Evolutionary conservation across 2,888 invertebrate species (phyloP), one percentile per base, ranked within the genome.

Genomic region (Listrodromus nycthemerus): DNA sequence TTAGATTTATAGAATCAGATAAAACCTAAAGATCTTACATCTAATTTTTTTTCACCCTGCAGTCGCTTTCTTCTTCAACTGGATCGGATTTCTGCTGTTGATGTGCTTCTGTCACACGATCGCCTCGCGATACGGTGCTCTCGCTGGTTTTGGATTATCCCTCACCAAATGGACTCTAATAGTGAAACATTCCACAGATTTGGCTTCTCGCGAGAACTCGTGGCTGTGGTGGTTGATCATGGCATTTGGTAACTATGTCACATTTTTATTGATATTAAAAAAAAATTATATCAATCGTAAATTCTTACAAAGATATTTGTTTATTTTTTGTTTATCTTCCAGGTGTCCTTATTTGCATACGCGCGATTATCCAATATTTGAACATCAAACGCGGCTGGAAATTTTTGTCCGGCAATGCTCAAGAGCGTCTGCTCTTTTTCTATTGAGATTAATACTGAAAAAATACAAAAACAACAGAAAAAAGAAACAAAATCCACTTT

Each of bases 101-200:
- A 97, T 98, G 95, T 98, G 98, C 92, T 97, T 98, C 95, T 98
- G 98, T 91, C 98, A 98, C 93, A 98, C 98, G 71, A 97, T 98
- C 90, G 98, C 98, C 52, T 98, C 97, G 41, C 96, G 98, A 89
- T 98, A 98, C 93, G 98, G 98, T 33, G 98, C 98, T 1, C 94
- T 98, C 69, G 97, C 98, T 63, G 98, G 98, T 77, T 98, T 98
- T 92, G 98, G 98, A 1, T 95, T 98, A 19, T 98, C 98, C 6
- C 95, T 98, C 85, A 98, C 98, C 87, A 98, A 98, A 94, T 98
- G 98, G 98, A 98, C 98, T 45, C 95, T 98, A 89, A 98, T 98
- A 91, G 98, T 98, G 13, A 98, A 98, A 92, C 97, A 98, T 92
- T 97, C 97, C 88, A 97, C 97, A 73, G 97, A 97, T 91, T 94